Percentiles rank a stretch among this genome's conserved stretches.
These are phyloP conservation scores for Epistrophe grossulariae DNA, from an alignment of 2,888 invertebrate species.

Conservation along the genomic window DNA sequence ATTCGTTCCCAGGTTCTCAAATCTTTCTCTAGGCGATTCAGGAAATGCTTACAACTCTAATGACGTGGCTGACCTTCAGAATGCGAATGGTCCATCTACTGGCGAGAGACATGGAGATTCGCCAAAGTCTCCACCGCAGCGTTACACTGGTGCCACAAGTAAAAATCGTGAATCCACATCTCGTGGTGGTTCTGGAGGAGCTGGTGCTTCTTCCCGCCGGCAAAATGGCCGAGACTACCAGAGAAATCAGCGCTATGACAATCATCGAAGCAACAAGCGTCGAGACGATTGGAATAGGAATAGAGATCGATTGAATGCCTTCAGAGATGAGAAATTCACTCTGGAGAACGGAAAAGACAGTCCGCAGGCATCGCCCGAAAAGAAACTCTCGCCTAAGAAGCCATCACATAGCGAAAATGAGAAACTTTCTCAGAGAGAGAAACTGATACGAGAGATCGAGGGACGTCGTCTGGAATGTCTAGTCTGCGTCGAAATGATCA, in stretches of 20 bases:
- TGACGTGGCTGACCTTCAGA: constrained; percentile 40
- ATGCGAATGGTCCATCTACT: constrained; percentile 47
- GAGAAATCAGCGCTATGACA: constrained; percentile 81
- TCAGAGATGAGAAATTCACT: constrained; percentile 79
- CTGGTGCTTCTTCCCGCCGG: constrained; percentile 63
- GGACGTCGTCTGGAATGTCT: constrained; percentile 94
- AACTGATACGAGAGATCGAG: constrained; percentile 92
- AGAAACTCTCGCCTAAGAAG: constrained; percentile 78
- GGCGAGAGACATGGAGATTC: constrained; percentile 10
- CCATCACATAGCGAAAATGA: constrained; percentile 79
- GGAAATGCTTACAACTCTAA: constrained; percentile 24
- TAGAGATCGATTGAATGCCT: constrained; percentile 81
- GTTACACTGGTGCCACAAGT: constrained; percentile 76
- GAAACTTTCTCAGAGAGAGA: constrained; percentile 90
- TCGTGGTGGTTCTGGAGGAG: constrained; percentile 33
- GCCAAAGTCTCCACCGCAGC: constrained; percentile 67
- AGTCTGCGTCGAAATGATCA: constrained; percentile 95
- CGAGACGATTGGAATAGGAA: constrained; percentile 83
- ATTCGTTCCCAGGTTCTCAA: constrained; percentile 82
- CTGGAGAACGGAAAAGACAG: constrained; percentile 81
- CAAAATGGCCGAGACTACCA: constrained; percentile 77
- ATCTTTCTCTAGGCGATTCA: constrained; percentile 77
- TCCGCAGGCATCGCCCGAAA: constrained; percentile 81
- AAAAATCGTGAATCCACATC: constrained; percentile 70
- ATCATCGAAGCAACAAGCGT: constrained; percentile 81